Evolutionary conservation across 2,888 invertebrate genomes (phyloP).

Genomic region (Troides oblongomaculatus): DNA sequence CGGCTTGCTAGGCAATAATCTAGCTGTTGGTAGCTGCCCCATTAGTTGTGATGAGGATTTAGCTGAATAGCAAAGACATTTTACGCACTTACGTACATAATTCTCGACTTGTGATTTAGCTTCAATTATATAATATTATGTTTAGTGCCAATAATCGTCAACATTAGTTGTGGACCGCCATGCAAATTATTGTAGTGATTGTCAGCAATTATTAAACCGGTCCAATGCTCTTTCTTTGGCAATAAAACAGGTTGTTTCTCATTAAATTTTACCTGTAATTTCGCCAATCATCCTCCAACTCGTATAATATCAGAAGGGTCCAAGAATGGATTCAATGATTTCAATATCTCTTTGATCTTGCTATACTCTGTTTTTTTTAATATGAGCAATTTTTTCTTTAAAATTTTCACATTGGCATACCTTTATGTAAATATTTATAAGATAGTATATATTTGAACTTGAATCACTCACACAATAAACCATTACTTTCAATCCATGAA

Average conservation of each 20-base stretch:
- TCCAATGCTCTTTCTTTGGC: conserved; percentile 25
- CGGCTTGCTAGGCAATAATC: conserved; percentile 33
- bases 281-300: conserved; percentile 31
- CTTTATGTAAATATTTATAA: background rate
- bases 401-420: background rate
- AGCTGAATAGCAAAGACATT: background rate
- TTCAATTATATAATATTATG: conserved; percentile 30
- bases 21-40: conserved; percentile 33
- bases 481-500: background rate
- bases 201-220: conserved; percentile 28
- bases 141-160: conserved; percentile 12
- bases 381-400: conserved; percentile 11
- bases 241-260: conserved; percentile 33
- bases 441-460: too few species aligned
- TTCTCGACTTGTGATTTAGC: background rate
- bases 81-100: background rate
- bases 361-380: conserved; percentile 12
- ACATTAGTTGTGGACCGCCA: conserved; percentile 21
- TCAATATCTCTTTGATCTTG: conserved; percentile 20
- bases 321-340: conserved; percentile 26
- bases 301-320: conserved; percentile 28
- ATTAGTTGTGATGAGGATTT: conserved; percentile 18
- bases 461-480: too few species aligned
- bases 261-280: conserved; percentile 12
- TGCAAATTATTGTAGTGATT: conserved; percentile 29